Base-by-base conservation (phyloP, 2,113 vertebrate genomes). In the Peromyscus californicus region DNA sequence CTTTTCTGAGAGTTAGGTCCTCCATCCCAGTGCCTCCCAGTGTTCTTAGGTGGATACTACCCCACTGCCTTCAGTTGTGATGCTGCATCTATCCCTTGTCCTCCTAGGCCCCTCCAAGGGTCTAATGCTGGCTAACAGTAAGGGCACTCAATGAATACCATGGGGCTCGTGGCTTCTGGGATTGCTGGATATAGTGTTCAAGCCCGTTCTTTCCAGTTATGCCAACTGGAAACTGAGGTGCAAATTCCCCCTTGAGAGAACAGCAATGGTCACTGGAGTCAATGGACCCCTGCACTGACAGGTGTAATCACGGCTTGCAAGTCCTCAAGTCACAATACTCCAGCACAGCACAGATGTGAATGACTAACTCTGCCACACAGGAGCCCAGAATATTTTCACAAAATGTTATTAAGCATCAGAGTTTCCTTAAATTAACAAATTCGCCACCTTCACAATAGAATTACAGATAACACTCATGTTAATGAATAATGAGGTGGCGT, bases 401-500 rank as follows among this genome's bases (percentile, higher is more conserved):
- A 63, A 67, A 69, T 59, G 69, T 39, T 2, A 42, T 80, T 76
- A 80, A 69, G 80, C 79, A 9, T 39, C 15, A 87, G n/a, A 61
- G 33, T 78, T 79, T 84, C 45, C 93, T 92, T 89, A 67, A 75
- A 76, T 85, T 51, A 89, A 80, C 63, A 78, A 79, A 78, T 16
- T 79, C 78, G 79, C 94, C 69, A 79, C 54, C 74, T 75, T 65
- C 82, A 82, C 94, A 80, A 75, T 2, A 75, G 75, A 89, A 92
- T 88, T 91, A 74, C 84, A 86, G 65, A 19, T 65, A 89, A 83
- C 74, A 51, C 48, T 65, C 63, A 57, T 76, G 33, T 79, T 83
- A 95, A 84, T 70, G 93, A 95, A 57, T 72, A 84, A 91, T 31
- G 39, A 95, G 59, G n/a, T 59, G 12, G 3, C 36, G 79, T 82